Evolutionary conservation across 2,888 invertebrate genomes (phyloP).

Genomic region (Drosophila atripex): DNA sequence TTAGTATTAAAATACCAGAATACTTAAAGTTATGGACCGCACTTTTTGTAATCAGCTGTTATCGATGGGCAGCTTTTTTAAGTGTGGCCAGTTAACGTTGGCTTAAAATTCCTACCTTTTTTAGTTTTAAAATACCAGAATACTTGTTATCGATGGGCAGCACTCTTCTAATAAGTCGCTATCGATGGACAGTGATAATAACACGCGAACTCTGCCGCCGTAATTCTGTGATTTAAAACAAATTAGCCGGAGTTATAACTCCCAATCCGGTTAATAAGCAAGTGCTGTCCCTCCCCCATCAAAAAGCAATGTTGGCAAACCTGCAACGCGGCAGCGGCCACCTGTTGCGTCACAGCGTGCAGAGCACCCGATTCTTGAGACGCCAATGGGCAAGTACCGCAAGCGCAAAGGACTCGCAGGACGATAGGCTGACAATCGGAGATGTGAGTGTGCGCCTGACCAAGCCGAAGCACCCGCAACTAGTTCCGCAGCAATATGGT

Average conservation of each 20-base stretch:
- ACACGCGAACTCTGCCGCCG: conserved; percentile 18
- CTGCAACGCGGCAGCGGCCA: conserved; percentile 24
- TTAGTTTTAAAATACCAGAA: not conserved
- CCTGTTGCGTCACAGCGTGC: conserved; percentile 58
- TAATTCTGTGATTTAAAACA: not conserved
- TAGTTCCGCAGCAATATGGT: conserved; percentile 88
- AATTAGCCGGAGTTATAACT: not conserved
- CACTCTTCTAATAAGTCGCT: too few species aligned
- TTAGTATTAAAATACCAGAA: not conserved
- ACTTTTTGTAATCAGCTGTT: conserved; percentile 4
- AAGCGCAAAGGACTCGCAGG: conserved; percentile 13
- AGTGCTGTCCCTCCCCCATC: not conserved
- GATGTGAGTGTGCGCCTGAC: conserved; percentile 88
- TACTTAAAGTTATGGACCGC: not conserved
- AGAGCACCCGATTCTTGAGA: conserved; percentile 6
- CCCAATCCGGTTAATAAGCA: not conserved
- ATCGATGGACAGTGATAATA: conserved; percentile 7
- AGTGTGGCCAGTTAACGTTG: conserved; percentile 5
- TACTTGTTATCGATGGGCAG: not conserved
- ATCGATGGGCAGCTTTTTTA: conserved; percentile 5
- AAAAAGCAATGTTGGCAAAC: conserved; percentile 39
- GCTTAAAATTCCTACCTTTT: not conserved
- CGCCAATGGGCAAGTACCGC: conserved; percentile 43
- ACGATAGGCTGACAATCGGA: conserved; percentile 88
- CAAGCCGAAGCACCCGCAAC: conserved; percentile 88